phyloP scores from a whole-genome alignment of 2,888 invertebrate genomes.

The Chromoteleia sp. region DNA sequence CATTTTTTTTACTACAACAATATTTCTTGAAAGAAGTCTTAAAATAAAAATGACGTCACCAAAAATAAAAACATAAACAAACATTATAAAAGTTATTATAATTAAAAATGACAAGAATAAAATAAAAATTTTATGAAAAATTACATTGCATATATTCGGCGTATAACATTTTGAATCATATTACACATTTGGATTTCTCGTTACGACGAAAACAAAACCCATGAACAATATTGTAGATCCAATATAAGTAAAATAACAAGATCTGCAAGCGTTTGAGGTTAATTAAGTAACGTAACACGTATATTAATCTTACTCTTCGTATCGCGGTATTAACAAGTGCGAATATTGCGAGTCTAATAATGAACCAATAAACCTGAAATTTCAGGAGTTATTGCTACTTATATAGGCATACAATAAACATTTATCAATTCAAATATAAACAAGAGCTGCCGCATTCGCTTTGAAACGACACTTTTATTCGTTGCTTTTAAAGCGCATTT shows the following conservation, averaged over 20 bases:
- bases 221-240: slow-evolving; percentile 11
- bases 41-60: no score
- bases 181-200: no score
- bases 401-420: slow-evolving; percentile 44
- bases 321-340: slow-evolving; percentile 73
- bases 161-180: no score
- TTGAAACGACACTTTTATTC: slow-evolving; percentile 15
- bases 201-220: slow-evolving; percentile 16
- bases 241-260: slow-evolving; percentile 44
- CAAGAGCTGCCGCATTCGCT: not conserved
- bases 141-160: no score
- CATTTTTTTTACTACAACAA: no score
- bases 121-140: no score
- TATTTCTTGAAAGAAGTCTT: no score
- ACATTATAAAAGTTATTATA: no score
- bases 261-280: slow-evolving; percentile 55
- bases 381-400: slow-evolving; percentile 57
- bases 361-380: slow-evolving; percentile 63
- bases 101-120: no score
- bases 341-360: slow-evolving; percentile 53
- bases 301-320: slow-evolving; percentile 77
- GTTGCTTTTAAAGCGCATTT: slow-evolving; percentile 1
- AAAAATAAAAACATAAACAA: no score
- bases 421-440: slow-evolving; percentile 39
- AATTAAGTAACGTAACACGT: slow-evolving; percentile 75